Evolutionary conservation across 2,113 vertebrate genomes (phyloP).

Genomic region (Leucosticte australis): DNA sequence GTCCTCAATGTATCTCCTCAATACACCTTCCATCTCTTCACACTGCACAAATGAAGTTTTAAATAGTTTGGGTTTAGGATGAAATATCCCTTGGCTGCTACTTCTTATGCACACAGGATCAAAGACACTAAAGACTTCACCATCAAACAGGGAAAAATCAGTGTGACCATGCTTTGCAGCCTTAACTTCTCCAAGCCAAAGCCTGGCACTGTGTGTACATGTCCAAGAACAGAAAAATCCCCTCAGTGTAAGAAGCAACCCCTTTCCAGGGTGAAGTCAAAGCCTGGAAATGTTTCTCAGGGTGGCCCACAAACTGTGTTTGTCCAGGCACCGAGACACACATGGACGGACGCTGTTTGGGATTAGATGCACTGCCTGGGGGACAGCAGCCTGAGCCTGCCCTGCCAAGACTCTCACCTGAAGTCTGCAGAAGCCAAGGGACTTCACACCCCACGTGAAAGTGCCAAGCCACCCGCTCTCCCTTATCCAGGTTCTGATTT

Average conservation of each 20-base stretch:
- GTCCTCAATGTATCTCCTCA: not conserved
- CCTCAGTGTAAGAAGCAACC: not conserved
- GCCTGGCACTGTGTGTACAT: rapidly evolving
- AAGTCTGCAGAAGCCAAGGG: not conserved
- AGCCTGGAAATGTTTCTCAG: not conserved
- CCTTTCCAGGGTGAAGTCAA: not conserved
- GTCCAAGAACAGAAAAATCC: not conserved
- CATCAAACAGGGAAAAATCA: not conserved
- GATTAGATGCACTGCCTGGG: rapidly evolving
- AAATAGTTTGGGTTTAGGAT: not conserved
- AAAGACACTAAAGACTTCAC: not conserved
- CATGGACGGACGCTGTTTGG: not conserved
- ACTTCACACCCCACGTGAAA: not conserved
- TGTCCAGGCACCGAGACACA: not conserved
- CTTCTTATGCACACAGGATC: not conserved
- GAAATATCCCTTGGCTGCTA: not conserved
- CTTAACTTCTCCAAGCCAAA: not conserved
- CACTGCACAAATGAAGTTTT: not conserved
- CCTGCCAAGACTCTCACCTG: not conserved
- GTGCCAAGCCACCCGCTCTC: not conserved
- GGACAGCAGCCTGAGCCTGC: not conserved
- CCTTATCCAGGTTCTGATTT: not conserved
- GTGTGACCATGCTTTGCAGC: not conserved
- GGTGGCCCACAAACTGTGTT: not conserved
- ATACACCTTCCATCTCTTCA: not conserved